A percentile compares a stretch with the other conserved stretches of the same genome.
Conservation (phyloP, 2,797 vertebrate genomes). For the Cyprinodon diabolis region DNA sequence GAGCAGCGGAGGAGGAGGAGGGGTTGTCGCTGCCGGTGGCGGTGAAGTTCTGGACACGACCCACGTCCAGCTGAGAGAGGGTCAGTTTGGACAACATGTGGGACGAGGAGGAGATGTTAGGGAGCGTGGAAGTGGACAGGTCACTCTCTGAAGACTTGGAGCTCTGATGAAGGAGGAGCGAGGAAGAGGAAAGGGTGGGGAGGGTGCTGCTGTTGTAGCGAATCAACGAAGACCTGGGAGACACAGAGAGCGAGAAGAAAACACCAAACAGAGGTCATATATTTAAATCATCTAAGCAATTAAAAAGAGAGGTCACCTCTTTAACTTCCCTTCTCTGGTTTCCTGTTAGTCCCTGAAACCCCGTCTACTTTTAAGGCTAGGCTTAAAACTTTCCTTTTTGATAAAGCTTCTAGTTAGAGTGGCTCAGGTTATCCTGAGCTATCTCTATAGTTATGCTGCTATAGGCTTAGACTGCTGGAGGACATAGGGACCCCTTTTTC, state of each 20-base stretch:
- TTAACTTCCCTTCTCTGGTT: too few relatives aligned
- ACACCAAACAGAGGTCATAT: background rate
- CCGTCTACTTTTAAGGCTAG: too few relatives aligned
- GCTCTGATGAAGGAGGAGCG: slow-evolving; percentile 70
- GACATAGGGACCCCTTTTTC: too few relatives aligned
- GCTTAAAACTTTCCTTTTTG: too few relatives aligned
- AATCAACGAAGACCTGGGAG: slow-evolving; percentile 75
- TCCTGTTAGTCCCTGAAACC: too few relatives aligned
- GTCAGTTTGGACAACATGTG: slow-evolving; percentile 61
- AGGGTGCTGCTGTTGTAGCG: slow-evolving; percentile 80
- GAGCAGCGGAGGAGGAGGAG: slow-evolving; percentile 48
- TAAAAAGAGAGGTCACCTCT: too few relatives aligned
- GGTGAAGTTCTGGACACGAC: slow-evolving; percentile 40
- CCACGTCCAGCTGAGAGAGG: slow-evolving; percentile 61
- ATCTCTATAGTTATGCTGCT: too few relatives aligned
- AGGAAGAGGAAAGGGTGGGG: slow-evolving; percentile 66
- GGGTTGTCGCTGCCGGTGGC: slow-evolving; percentile 15
- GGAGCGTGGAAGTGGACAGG: slow-evolving; percentile 71
- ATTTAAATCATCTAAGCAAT: too few relatives aligned
- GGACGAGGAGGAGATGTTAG: slow-evolving; percentile 51
- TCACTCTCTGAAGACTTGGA: slow-evolving; percentile 82
- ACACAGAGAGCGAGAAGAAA: background rate
- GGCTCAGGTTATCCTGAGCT: too few relatives aligned
- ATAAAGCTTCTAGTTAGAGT: too few relatives aligned
- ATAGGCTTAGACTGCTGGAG: too few relatives aligned